Percentiles rank a stretch among this genome's conserved stretches.
phyloP scores from a whole-genome alignment of 2,888 invertebrate species.

The Clepsis dumicolana region DNA sequence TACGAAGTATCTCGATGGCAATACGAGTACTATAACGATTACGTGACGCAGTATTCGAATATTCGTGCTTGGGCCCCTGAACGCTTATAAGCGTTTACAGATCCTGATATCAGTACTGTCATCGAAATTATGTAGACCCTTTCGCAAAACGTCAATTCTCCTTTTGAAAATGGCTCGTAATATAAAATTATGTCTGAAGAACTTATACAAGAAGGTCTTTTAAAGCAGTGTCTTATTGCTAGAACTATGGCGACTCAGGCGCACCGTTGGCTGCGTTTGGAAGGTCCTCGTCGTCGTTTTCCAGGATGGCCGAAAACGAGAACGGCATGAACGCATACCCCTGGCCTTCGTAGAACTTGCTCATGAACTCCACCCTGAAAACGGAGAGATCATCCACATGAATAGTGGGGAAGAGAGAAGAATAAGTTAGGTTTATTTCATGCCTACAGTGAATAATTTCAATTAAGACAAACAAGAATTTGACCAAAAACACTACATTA shows the following conservation, averaged over 20 bases:
- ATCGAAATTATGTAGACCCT: no score
- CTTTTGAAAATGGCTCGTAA: background rate
- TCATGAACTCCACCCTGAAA: slow-evolving; percentile 98
- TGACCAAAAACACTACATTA: no score
- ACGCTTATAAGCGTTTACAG: no score
- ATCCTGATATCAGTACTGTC: no score
- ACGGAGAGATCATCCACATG: background rate
- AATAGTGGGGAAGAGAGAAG: background rate
- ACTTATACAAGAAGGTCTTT: slow-evolving; percentile 38
- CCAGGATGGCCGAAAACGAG: slow-evolving; percentile 88
- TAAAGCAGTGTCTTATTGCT: slow-evolving; percentile 22
- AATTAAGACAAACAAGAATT: no score
- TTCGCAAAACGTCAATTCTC: no score
- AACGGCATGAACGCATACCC: slow-evolving; percentile 92
- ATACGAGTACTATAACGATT: no score
- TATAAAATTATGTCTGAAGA: background rate
- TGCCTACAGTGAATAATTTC: no score
- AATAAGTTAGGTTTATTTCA: no score
- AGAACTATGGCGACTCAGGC: slow-evolving; percentile 63
- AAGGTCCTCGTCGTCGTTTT: slow-evolving; percentile 77
- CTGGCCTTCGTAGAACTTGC: slow-evolving; percentile 94
- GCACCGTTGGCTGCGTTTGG: slow-evolving; percentile 61
- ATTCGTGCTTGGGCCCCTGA: no score
- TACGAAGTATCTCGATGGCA: no score
- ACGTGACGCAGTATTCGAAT: no score